These are phyloP conservation scores for Microplitis mediator DNA, from an alignment of 1,140 invertebrate genomes.

Conservation along the genomic window DNA sequence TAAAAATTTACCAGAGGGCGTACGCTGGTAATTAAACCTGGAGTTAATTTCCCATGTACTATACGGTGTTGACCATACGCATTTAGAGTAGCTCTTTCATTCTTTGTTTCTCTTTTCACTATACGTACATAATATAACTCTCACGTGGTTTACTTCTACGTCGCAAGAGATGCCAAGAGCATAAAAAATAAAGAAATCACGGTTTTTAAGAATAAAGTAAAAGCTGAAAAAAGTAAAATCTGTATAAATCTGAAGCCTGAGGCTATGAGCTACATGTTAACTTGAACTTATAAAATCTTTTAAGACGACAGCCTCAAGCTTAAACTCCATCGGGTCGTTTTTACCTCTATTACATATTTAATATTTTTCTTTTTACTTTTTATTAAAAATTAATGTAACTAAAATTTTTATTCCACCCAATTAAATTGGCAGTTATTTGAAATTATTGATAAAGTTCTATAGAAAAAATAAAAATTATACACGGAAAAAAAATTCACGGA, in stretches of 20 bases:
- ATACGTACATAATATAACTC: not conserved
- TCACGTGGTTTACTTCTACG: not conserved
- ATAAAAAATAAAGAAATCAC: not conserved
- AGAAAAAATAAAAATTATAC: too few species aligned
- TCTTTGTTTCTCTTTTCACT: not conserved
- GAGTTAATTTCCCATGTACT: not conserved
- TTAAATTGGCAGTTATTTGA: too few species aligned
- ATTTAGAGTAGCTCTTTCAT: not conserved
- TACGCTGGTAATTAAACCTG: not conserved
- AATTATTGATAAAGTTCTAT: too few species aligned
- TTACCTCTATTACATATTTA: not conserved
- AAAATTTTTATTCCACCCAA: not conserved
- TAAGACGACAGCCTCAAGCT: constrained; percentile 15
- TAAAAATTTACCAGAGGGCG: not conserved
- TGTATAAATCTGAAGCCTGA: constrained; percentile 1
- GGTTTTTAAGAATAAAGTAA: not conserved
- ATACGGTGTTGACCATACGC: not conserved
- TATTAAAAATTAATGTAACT: not conserved
- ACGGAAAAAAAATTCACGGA: too few species aligned
- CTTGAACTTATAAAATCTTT: constrained; percentile 20
- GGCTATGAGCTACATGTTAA: constrained; percentile 5
- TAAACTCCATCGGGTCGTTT: constrained; percentile 5
- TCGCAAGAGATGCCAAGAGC: not conserved
- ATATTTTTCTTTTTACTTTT: not conserved
- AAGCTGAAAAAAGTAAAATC: constrained; percentile 15